A percentile compares a stretch with the other conserved stretches of the same genome.
phyloP scores from a whole-genome alignment of 2,113 vertebrate species.

The Prunella himalayana region DNA sequence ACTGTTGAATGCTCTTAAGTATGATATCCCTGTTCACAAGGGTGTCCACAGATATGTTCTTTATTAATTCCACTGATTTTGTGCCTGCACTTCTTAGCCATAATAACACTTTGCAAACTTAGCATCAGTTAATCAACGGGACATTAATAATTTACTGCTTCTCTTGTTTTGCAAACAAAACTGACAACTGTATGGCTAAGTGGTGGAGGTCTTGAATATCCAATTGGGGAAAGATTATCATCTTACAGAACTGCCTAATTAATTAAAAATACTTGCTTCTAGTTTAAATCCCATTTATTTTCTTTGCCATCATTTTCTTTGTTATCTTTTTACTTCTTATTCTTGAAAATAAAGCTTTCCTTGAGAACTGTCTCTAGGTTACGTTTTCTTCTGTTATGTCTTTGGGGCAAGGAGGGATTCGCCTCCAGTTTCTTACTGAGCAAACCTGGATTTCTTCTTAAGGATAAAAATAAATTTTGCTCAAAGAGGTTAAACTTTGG shows the following conservation, averaged over 20 bases:
- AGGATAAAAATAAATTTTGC: not conserved
- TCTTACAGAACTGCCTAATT: not conserved
- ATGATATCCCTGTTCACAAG: not conserved
- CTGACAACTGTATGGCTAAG: not conserved
- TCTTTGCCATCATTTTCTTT: not conserved
- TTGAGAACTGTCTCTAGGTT: not conserved
- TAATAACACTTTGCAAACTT: not conserved
- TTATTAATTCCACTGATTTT: not conserved
- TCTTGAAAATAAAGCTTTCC: not conserved
- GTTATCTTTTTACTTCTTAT: not conserved
- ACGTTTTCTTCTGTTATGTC: not conserved
- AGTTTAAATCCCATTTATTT: not conserved
- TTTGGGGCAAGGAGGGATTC: not conserved
- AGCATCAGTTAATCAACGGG: not conserved
- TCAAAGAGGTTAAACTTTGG: not conserved
- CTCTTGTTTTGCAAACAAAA: not conserved
- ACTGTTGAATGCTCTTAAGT: not conserved
- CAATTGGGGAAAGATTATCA: not conserved
- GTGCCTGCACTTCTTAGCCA: not conserved
- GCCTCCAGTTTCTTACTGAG: not conserved
- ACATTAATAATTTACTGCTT: not conserved
- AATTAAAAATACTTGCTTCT: not conserved
- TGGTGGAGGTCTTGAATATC: not conserved
- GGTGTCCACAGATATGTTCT: not conserved
- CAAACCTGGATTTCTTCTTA: not conserved